Percentiles rank a stretch among this genome's conserved stretches.
Evolutionary conservation across 2,113 vertebrate species (phyloP).

Genomic region (Noctilio leporinus): DNA sequence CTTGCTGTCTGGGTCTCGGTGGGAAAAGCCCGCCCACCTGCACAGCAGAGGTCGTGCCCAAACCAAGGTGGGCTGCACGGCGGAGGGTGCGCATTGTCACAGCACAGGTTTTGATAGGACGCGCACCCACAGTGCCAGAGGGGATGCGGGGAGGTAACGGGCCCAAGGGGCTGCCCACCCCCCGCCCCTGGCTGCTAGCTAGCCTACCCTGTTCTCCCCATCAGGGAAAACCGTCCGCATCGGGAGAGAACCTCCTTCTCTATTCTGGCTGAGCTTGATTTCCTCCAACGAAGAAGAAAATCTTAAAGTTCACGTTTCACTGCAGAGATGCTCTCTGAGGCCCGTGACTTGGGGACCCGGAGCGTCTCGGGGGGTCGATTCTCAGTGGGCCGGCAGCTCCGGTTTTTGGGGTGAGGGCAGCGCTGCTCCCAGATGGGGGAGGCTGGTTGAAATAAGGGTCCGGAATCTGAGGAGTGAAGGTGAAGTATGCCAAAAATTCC

Average conservation of each 20-base stretch:
- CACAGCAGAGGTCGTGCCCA: rapidly evolving
- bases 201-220: rapidly evolving
- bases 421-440: too few relatives aligned
- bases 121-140: conserved; percentile 38
- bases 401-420: background rate
- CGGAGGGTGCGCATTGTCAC: background rate
- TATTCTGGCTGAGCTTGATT: background rate
- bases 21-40: background rate
- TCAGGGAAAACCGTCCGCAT: background rate
- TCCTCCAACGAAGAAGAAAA: background rate
- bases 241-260: background rate
- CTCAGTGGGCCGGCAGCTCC: rapidly evolving
- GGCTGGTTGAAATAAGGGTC: background rate
- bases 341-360: rapidly evolving
- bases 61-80: background rate
- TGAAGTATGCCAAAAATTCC: background rate
- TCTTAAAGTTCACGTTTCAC: background rate
- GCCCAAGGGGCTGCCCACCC: too few relatives aligned
- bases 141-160: background rate
- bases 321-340: background rate
- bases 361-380: rapidly evolving
- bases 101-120: conserved; percentile 19
- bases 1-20: rapidly evolving
- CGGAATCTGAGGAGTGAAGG: background rate
- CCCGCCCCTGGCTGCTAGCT: too few relatives aligned